Percentiles rank a stretch among this genome's conserved stretches.
phyloP scores from a whole-genome alignment of 2,888 invertebrate species.

The Eilema griseolum region DNA sequence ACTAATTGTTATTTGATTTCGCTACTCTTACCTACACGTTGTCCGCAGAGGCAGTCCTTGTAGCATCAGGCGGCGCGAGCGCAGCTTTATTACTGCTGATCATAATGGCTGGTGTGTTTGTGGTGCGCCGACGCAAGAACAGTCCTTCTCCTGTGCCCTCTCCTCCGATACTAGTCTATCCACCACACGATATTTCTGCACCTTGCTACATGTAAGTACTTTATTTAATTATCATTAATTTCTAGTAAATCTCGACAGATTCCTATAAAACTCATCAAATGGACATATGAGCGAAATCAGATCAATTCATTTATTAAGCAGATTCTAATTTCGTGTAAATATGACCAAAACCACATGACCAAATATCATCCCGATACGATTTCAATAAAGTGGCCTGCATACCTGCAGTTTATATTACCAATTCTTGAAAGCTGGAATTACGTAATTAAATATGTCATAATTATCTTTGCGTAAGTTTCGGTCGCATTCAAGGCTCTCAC shows the following conservation, averaged over 20 bases:
- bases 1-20: background rate
- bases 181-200: conserved; percentile 87
- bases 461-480: too few species aligned
- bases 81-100: conserved; percentile 80
- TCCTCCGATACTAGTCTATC: conserved; percentile 89
- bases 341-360: too few species aligned
- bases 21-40: conserved; percentile 25
- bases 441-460: too few species aligned
- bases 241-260: background rate
- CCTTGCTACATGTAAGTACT: conserved; percentile 88
- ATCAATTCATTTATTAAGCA: too few species aligned
- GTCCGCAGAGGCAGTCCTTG: conserved; percentile 73
- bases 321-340: too few species aligned
- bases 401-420: too few species aligned
- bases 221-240: background rate
- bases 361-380: too few species aligned
- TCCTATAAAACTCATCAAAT: too few species aligned
- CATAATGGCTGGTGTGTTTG: conserved; percentile 81
- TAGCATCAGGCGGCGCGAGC: conserved; percentile 81
- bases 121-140: conserved; percentile 81
- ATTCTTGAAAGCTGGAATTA: too few species aligned
- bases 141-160: conserved; percentile 81
- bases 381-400: too few species aligned
- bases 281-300: too few species aligned
- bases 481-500: too few species aligned